These are phyloP conservation scores for Hozukius guyotensis DNA, from an alignment of 2,797 vertebrate species.

Conservation along the genomic window DNA sequence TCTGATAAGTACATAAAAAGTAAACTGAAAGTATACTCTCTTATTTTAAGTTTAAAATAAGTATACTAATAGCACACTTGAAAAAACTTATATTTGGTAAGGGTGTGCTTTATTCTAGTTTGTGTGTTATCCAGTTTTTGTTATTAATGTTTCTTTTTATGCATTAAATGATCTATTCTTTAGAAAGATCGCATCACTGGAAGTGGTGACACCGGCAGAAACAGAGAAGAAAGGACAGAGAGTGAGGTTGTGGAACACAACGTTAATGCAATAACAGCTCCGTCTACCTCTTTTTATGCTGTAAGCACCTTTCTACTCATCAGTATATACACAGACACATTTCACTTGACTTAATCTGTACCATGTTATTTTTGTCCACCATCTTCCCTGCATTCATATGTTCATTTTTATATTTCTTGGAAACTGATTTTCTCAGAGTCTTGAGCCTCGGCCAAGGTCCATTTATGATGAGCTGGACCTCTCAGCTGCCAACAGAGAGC, in stretches of 20 bases:
- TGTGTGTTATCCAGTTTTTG: not conserved
- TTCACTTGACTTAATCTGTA: not conserved
- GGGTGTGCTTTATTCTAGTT: not conserved
- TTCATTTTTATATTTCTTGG: not conserved
- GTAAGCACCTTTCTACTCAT: slow-evolving; percentile 62
- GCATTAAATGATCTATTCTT: not conserved
- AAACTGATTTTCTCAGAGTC: slow-evolving; percentile 66
- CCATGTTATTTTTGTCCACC: not conserved
- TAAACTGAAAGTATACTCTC: too few relatives aligned
- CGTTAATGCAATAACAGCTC: not conserved
- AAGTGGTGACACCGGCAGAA: not conserved
- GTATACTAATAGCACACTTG: too few relatives aligned
- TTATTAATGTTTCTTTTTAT: not conserved
- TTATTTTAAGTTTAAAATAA: too few relatives aligned
- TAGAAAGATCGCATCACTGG: slow-evolving; percentile 8
- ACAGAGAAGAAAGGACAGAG: slow-evolving; percentile 5
- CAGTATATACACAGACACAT: not conserved
- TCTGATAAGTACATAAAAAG: too few relatives aligned
- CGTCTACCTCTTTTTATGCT: slow-evolving; percentile 75
- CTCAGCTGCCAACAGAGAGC: slow-evolving; percentile 23
- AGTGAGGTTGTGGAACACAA: slow-evolving; percentile 4
- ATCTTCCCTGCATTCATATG: not conserved
- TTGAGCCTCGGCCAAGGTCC: slow-evolving; percentile 69
- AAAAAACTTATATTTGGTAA: too few relatives aligned
- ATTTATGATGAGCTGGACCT: slow-evolving; percentile 79